Conservation (phyloP, 2,888 invertebrate genomes). For the Labia minor region DNA sequence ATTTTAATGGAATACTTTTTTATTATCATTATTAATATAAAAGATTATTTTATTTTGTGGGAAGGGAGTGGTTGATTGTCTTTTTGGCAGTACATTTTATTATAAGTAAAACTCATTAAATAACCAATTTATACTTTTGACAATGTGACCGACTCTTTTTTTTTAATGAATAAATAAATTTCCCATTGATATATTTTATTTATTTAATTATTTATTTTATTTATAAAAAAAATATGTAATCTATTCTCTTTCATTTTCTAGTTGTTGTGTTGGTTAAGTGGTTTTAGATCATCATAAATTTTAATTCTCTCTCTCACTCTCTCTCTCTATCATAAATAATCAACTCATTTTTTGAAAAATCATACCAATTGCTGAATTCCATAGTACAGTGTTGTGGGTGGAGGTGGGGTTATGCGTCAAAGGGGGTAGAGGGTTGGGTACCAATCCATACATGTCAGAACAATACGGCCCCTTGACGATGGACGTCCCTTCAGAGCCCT, state of each 20-base stretch:
- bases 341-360: background rate
- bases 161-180: too few species aligned
- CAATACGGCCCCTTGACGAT: constrained; percentile 13
- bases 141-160: too few species aligned
- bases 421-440: background rate
- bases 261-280: background rate
- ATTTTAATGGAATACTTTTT: too few species aligned
- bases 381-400: too few species aligned
- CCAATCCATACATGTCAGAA: constrained; percentile 13
- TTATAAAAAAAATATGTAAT: background rate
- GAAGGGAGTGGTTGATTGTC: too few species aligned
- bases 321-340: background rate
- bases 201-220: too few species aligned
- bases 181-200: too few species aligned
- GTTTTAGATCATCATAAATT: background rate
- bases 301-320: background rate
- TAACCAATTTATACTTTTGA: too few species aligned
- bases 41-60: too few species aligned
- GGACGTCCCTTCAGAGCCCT: constrained; percentile 2
- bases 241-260: background rate
- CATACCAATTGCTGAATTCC: background rate
- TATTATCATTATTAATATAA: too few species aligned
- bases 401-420: background rate
- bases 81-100: too few species aligned
- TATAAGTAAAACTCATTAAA: too few species aligned